Evolutionary conservation across 2,888 invertebrate species (phyloP).

Genomic region (Drosophila rubida): DNA sequence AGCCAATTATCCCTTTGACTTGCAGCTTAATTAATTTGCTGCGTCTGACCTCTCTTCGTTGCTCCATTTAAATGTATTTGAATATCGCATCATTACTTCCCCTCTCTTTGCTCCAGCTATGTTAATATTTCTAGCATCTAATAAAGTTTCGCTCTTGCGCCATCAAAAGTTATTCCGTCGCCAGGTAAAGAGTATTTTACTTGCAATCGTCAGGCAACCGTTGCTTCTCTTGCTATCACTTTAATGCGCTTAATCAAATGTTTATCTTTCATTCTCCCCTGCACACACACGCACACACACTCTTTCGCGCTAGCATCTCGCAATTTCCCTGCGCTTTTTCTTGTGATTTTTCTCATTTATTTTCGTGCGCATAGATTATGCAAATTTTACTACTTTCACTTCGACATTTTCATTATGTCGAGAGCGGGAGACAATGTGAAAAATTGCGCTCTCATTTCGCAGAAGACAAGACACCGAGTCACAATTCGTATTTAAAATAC

Average conservation of each 20-base stretch:
- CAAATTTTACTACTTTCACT: conserved; percentile 80
- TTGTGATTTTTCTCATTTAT: conserved; percentile 77
- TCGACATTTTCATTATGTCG: conserved; percentile 79
- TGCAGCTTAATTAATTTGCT: conserved; percentile 6
- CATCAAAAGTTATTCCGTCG: conserved; percentile 46
- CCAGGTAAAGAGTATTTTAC: conserved; percentile 35
- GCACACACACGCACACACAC: background rate
- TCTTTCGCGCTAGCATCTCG: background rate
- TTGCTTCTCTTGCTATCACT: conserved; percentile 28
- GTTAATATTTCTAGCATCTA: conserved; percentile 74
- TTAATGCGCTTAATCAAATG: conserved; percentile 78
- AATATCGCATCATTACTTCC: conserved; percentile 50
- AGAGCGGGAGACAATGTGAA: conserved; percentile 60
- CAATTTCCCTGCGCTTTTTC: conserved; percentile 10
- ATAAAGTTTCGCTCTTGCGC: conserved; percentile 60
- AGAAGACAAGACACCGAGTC: conserved; percentile 30
- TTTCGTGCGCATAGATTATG: conserved; percentile 79
- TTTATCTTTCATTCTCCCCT: conserved; percentile 62
- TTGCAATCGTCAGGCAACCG: conserved; percentile 19
- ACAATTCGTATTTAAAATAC: conserved; percentile 78
- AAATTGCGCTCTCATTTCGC: conserved; percentile 73
- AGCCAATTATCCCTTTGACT: background rate
- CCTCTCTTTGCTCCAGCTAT: conserved; percentile 26
- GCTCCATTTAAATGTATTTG: conserved; percentile 61
- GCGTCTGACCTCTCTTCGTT: conserved; percentile 1